A percentile compares a stretch with the other conserved stretches of the same genome.
phyloP scores from a whole-genome alignment of 2,113 vertebrate genomes.

The Trogon surrucura region DNA sequence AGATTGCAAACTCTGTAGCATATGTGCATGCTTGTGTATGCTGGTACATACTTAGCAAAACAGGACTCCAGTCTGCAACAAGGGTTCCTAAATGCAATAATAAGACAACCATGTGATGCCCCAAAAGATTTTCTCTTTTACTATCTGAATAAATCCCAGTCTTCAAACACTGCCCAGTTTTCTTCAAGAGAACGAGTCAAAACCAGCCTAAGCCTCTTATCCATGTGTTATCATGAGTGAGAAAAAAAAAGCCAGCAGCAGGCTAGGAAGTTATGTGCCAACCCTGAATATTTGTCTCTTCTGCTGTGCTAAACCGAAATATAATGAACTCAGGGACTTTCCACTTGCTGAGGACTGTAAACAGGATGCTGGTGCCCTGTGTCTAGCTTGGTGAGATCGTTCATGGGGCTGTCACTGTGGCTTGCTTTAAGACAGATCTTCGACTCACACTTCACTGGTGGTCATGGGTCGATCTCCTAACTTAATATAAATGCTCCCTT shows the following conservation, averaged over 20 bases:
- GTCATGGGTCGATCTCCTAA: neutral
- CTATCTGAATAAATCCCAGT: neutral
- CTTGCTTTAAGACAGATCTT: neutral
- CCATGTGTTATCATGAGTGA: neutral
- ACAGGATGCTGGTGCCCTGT: neutral
- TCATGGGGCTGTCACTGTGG: neutral
- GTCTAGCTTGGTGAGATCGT: neutral
- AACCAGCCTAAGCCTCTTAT: neutral
- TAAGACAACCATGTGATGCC: neutral
- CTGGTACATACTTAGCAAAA: neutral
- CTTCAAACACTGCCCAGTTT: neutral
- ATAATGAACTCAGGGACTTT: neutral
- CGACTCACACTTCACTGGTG: conserved; percentile 30
- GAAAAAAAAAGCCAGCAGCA: neutral
- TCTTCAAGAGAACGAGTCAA: neutral
- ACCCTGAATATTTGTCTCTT: neutral
- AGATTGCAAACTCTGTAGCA: neutral
- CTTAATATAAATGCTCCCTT: neutral
- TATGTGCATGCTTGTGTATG: neutral
- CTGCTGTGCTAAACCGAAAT: neutral
- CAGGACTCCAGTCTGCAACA: neutral
- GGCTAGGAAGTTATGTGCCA: neutral
- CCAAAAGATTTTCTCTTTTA: neutral
- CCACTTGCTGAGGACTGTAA: neutral
- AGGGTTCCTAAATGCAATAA: neutral